Evolutionary conservation across 2,797 vertebrate species (phyloP), one percentile per base, ranked within the genome.

Genomic region (Clarias platycephalus): DNA sequence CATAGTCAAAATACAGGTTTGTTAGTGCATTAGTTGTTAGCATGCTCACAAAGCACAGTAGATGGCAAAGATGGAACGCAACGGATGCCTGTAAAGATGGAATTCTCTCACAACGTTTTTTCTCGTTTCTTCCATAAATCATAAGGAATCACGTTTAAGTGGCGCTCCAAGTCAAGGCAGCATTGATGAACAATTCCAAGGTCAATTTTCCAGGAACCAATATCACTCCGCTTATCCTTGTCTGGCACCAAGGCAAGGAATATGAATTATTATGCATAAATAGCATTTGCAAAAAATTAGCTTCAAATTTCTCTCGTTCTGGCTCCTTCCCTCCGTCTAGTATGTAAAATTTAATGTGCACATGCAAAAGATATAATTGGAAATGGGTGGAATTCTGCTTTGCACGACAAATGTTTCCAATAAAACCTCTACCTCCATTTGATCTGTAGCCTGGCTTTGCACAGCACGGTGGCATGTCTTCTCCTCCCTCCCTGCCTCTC

Each of bases 361-460:
- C 71, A 84, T 85, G 80, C 53, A 68, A 74, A 68, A 34, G 67
- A 79, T 60, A 58, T 57, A 16, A 80, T 80, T 80, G 55, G 63
- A 89, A 90, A 89, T 72, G 83, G 87, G 90, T 91, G 83, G 78
- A 89, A 90, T 91, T 93, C 88, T 90, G 89, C 92, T 91, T 86
- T 88, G 87, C 75, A 84, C 82, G 63, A 71, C 85, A 84, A 91
- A 88, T 87, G 87, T 91, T 91, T 90, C 87, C 81, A 88, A 86
- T 87, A 91, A 90, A 90, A 80, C 44, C 85, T 82, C 80, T 84
- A 67, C 87, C 89, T 90, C 87, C 81, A 80, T 93, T 90, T 87
- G 90, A 93, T 90, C 87, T 88, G 87, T n/a, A 49, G n/a, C 31
- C 58, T 44, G 26, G 67, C 74, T 72, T 92, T 91, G 88, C 87